phyloP scores from a whole-genome alignment of 2,797 vertebrate genomes.

The Octomys mimax region DNA sequence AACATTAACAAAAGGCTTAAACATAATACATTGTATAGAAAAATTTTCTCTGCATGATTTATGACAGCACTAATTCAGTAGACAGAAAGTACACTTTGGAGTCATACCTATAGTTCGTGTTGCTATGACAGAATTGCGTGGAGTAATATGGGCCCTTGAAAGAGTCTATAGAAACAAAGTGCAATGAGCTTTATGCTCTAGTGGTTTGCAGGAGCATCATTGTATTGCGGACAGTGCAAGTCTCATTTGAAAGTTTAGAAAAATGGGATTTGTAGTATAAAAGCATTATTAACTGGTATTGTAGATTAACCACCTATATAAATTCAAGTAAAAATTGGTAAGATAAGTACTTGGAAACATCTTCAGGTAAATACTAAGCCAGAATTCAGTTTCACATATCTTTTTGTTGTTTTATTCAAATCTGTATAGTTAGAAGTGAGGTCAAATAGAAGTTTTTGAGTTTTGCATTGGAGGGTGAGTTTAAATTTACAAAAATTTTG shows the following conservation, averaged over 20 bases:
- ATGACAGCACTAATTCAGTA: neutral
- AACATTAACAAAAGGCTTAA: neutral
- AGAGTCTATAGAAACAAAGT: neutral
- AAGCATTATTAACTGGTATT: slow-evolving; percentile 37
- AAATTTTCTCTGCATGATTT: neutral
- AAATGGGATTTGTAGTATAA: neutral
- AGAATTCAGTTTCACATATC: slow-evolving; percentile 32
- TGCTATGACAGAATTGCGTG: neutral
- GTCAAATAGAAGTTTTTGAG: slow-evolving; percentile 32
- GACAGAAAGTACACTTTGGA: neutral
- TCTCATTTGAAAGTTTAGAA: slow-evolving; percentile 20
- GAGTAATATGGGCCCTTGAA: slow-evolving; percentile 16
- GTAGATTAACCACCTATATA: slow-evolving; percentile 20
- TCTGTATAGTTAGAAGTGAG: slow-evolving; percentile 12
- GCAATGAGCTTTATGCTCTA: neutral
- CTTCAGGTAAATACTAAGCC: neutral
- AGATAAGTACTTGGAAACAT: slow-evolving; percentile 18
- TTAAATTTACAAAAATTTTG: slow-evolving; percentile 41
- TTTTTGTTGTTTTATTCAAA: slow-evolving; percentile 29
- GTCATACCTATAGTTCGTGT: neutral
- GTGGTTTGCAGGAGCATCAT: neutral
- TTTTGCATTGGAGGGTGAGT: neutral
- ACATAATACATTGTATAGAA: neutral
- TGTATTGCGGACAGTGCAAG: neutral
- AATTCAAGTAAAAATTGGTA: slow-evolving; percentile 39